Base-by-base conservation (phyloP, 2,888 invertebrate genomes). In the Lathronympha strigana region DNA sequence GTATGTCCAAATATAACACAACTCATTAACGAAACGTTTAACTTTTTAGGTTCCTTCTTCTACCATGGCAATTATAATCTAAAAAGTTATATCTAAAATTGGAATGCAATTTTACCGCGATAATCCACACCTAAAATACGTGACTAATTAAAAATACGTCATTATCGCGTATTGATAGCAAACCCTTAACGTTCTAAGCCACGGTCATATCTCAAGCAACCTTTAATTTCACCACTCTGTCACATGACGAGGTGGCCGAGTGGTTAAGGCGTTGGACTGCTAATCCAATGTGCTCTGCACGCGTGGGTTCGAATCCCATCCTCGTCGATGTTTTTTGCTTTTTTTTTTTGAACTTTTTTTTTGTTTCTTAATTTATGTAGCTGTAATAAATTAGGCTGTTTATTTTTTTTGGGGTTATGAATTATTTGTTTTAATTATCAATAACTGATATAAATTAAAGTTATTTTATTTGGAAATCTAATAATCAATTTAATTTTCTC, bases 231-330 rank as follows among this genome's bases (percentile, higher is more conserved):
- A 13, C 53, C 1, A 3, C 0, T 0, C 2, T 11, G 9, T 2
- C 67, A 85, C 71, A 79, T 72, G 95, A 95, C 95, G 95, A 95
- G 95, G 95, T 95, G 95, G 95, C 95, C 95, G 95, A 95, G 95
- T 95, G 95, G 95, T 95, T 95, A 95, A 95, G 95, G 95, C 95
- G 95, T 95, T 95, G 95, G 95, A 95, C 95, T 95, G 95, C 95
- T 95, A 95, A 95, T 95, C 95, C 95, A 95, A 95, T 95, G 95
- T 94, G 95, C 94, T 95, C 94, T 95, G 94, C 95, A 94, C 95
- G 95, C 95, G 95, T 95, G 95, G 95, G 95, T 95, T 95, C 94
- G 95, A 94, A 95, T 95, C 95, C 94, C 95, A 95, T 95, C 95
- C 94, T 94, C 94, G 94, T 94, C 94, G 94, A 78, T 84, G 61